Conservation (phyloP, 2,797 vertebrate genomes). For the Mormyrops attenuatus region DNA sequence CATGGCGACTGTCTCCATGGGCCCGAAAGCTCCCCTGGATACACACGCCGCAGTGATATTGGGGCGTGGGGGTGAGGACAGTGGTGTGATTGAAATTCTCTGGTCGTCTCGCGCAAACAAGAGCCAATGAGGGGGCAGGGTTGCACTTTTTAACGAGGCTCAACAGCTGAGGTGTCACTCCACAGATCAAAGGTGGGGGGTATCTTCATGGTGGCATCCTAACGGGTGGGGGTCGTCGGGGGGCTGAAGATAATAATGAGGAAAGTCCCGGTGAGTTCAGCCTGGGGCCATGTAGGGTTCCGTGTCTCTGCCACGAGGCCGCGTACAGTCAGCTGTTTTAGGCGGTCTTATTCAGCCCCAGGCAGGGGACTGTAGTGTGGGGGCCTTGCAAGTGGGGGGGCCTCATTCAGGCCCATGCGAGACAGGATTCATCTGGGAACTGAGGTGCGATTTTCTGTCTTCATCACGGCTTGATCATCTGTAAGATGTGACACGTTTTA, state of each 20-base stretch:
- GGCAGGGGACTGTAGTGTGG: neutral
- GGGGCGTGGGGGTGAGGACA: slow-evolving; percentile 30
- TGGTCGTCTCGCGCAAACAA: neutral
- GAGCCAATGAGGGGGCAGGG: neutral
- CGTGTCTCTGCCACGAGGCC: neutral
- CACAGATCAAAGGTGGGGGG: neutral
- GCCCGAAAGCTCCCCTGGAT: neutral
- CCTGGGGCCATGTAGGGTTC: neutral
- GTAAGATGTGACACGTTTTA: neutral
- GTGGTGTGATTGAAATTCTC: neutral
- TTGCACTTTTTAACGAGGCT: neutral
- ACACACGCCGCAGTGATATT: slow-evolving; percentile 3
- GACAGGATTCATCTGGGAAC: neutral
- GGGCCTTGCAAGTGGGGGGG: neutral
- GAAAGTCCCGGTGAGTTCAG: neutral
- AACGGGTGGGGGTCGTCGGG: neutral
- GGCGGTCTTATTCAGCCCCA: neutral
- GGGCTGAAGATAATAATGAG: neutral
- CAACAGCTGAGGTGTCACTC: neutral
- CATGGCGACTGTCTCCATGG: neutral
- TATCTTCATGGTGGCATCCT: neutral
- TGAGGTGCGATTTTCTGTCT: neutral
- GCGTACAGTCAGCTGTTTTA: neutral
- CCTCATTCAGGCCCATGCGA: neutral
- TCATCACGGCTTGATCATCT: neutral